Evolutionary conservation across 2,113 vertebrate genomes (phyloP), one percentile per base, ranked within the genome.

Genomic region (Puma concolor): DNA sequence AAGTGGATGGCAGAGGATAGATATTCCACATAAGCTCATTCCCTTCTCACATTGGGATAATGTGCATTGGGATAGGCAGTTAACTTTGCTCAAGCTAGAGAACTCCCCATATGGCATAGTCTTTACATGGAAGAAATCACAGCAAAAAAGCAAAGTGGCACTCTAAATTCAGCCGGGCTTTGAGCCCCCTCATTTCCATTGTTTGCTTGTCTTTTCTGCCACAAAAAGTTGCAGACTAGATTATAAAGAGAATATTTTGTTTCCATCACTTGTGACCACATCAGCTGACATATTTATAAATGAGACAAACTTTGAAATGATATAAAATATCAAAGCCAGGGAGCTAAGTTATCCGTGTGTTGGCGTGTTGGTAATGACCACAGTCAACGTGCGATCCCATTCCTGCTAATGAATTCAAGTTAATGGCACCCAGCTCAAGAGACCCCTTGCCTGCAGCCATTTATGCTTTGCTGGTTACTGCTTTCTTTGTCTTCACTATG

Each of bases 401-500:
- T 86, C 25, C 13, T 77, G 66, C 38, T 81, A 57, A 72, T 92
- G 69, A 74, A 84, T 87, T 89, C 36, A 77, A 71, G 89, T 93
- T 54, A 80, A 92, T 23, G 71, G 29, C 72, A 50, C 36, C 50
- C 69, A 72, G 33, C 80, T 94, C 90, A 92, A 95, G 87, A 66
- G 48, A 13, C 23, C 21, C 5, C 57, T 52, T 29, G 50, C n/a
- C 74, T 83, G 72, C 64, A 71, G 21, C 85, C 54, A 41, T 74
- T 80, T 86, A 6, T 66, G 16, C 71, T 57, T 89, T 36, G 0
- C 21, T 90, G 41, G 29, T 76, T 84, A 71, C 80, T 94, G 54
- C 72, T 91, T 69, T 76, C 79, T 69, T 92, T 90, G 41, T 82
- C 31, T 81, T 96, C 21, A 16, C 13, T n/a, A 69, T 57, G 33